phyloP scores from a whole-genome alignment of 1,140 invertebrate species.

The Lasaia peninsularis region DNA sequence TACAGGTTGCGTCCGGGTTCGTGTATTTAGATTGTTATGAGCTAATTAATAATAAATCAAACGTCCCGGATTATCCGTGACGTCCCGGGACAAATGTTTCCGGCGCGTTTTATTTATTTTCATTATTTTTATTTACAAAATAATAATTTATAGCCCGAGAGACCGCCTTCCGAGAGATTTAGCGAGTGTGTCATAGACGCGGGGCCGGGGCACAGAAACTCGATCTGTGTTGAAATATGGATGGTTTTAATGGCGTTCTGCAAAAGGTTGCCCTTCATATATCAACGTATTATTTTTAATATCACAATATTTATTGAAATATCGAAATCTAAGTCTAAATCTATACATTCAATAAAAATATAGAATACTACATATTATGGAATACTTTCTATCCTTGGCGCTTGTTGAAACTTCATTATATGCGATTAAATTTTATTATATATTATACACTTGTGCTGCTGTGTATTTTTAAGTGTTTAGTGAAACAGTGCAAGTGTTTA shows the following conservation, averaged over 20 bases:
- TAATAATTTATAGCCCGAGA: conserved; percentile 57
- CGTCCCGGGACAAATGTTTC: conserved; percentile 61
- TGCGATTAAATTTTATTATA: too few relatives aligned
- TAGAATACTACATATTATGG: too few relatives aligned
- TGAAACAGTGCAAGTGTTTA: too few relatives aligned
- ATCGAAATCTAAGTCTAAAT: background rate
- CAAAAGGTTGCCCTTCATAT: conserved; percentile 39
- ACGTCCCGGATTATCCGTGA: conserved; percentile 53
- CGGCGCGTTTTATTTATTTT: conserved; percentile 57
- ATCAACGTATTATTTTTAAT: conserved; percentile 41
- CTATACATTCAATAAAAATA: too few relatives aligned
- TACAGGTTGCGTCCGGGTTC: background rate
- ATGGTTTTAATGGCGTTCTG: conserved; percentile 47
- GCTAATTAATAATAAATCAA: conserved; percentile 71
- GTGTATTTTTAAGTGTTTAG: too few relatives aligned
- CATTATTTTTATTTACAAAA: conserved; percentile 69
- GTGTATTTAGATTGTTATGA: conserved; percentile 21
- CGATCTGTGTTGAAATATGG: conserved; percentile 60
- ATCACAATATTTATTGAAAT: conserved; percentile 35
- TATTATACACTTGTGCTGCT: too few relatives aligned
- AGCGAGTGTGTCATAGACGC: conserved; percentile 62
- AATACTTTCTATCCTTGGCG: too few relatives aligned
- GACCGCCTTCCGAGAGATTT: conserved; percentile 68
- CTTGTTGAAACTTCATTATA: too few relatives aligned
- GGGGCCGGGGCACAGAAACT: conserved; percentile 28